Percentiles rank a stretch among this genome's conserved stretches.
These are phyloP conservation scores for Brenthis hecate DNA, from an alignment of 2,888 invertebrate species.

Conservation along the genomic window DNA sequence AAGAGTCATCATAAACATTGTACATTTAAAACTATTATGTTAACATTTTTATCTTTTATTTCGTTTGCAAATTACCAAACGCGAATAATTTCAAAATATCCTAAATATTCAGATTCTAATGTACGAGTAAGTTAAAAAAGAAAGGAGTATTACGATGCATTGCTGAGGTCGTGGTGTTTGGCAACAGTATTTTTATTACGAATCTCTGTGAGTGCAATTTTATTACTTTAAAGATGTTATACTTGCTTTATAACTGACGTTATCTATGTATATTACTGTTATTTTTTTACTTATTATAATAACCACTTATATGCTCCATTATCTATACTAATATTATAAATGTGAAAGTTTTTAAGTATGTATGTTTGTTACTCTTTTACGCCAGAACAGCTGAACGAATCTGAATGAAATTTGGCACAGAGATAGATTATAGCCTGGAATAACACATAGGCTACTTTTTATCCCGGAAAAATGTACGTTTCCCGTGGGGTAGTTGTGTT, in stretches of 20 bases:
- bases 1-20: neutral
- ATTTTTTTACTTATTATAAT: neutral
- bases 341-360: too few species aligned
- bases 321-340: too few species aligned
- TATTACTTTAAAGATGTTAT: conserved; percentile 1
- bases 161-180: conserved; percentile 28
- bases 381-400: too few species aligned
- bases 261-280: neutral
- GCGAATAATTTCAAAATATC: conserved; percentile 18
- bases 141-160: conserved; percentile 25
- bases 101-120: conserved; percentile 12
- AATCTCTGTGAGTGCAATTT: conserved; percentile 16
- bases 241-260: neutral
- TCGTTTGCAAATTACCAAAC: neutral
- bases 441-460: too few species aligned
- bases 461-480: too few species aligned
- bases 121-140: conserved; percentile 23
- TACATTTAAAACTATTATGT: neutral
- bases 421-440: too few species aligned
- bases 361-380: too few species aligned
- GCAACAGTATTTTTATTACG: conserved; percentile 25
- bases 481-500: too few species aligned
- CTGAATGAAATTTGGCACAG: too few species aligned
- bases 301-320: too few species aligned
- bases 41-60: neutral